Evolutionary conservation across 2,888 invertebrate species (phyloP).

Genomic region (Ophion obscuratus): DNA sequence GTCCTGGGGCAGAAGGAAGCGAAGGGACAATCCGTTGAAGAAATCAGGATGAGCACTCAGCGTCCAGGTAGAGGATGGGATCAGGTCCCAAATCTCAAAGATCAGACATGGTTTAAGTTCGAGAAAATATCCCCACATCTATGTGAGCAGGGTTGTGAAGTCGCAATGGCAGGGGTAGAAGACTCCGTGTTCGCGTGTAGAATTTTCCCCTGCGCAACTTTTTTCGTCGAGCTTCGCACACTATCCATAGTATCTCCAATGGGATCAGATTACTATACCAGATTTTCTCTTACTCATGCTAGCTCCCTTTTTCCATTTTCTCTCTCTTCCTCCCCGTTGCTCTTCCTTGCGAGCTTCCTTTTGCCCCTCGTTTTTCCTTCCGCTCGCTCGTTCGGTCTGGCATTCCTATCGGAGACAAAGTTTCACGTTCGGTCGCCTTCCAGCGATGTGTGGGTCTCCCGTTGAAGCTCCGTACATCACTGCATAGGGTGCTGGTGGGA

Average conservation of each 20-base stretch:
- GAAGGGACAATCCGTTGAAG: background rate
- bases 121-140: slow-evolving; percentile 4
- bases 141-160: slow-evolving; percentile 2
- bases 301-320: background rate
- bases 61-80: background rate
- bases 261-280: slow-evolving; percentile 56
- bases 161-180: slow-evolving; percentile 7
- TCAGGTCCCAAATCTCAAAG: background rate
- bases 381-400: background rate
- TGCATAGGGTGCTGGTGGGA: slow-evolving; percentile 34
- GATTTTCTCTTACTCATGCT: slow-evolving; percentile 21
- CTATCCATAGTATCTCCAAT: slow-evolving; percentile 11
- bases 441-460: slow-evolving; percentile 8
- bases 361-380: background rate
- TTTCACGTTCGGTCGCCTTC: slow-evolving; percentile 48
- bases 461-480: slow-evolving; percentile 7
- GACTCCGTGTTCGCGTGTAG: slow-evolving; percentile 42
- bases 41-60: background rate
- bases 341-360: background rate
- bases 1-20: too few relatives aligned
- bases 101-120: background rate
- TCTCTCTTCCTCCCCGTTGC: background rate
- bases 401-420: slow-evolving; percentile 39
- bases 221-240: slow-evolving; percentile 55
- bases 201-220: background rate